A percentile compares a stretch with the other conserved stretches of the same genome.
These are phyloP conservation scores for Xanthorhoe designata DNA, from an alignment of 2,888 invertebrate genomes.

Conservation along the genomic window DNA sequence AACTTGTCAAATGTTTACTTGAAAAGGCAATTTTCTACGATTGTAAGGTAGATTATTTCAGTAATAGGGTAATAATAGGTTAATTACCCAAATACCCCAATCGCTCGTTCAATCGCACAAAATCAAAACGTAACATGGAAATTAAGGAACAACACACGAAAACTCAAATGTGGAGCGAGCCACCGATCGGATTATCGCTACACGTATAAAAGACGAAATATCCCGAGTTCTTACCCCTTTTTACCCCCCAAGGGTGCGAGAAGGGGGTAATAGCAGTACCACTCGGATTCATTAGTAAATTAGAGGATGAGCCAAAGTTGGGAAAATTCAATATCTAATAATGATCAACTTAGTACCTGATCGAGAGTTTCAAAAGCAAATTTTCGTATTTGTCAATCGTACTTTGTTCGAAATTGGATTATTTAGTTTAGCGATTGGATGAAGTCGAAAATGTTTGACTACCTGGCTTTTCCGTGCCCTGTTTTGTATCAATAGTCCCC, in stretches of 20 bases:
- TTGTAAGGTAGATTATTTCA: conserved; percentile 27
- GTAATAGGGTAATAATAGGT: conserved; percentile 35
- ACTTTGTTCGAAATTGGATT: conserved; percentile 79
- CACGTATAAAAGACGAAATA: conserved; percentile 84
- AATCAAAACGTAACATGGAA: conserved; percentile 33
- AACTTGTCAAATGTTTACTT: conserved; percentile 12
- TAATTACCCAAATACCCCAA: conserved; percentile 29
- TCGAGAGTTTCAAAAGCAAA: conserved; percentile 51
- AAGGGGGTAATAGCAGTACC: conserved; percentile 79
- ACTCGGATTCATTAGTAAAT: conserved; percentile 86
- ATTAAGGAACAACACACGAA: conserved; percentile 70
- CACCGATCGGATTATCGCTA: conserved; percentile 84
- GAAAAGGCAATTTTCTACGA: conserved; percentile 11
- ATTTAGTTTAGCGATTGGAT: conserved; percentile 81
- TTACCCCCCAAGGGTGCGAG: conserved; percentile 52
- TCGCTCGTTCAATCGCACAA: conserved; percentile 29
- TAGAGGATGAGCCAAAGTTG: conserved; percentile 86
- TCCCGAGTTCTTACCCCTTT: conserved; percentile 81
- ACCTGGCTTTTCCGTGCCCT: conserved; percentile 41
- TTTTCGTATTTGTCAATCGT: conserved; percentile 78
- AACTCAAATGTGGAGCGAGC: conserved; percentile 81
- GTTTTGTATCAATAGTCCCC: conserved; percentile 40
- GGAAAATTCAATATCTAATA: conserved; percentile 86
- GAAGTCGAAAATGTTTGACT: conserved; percentile 69
- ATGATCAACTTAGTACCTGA: conserved; percentile 71